Base-by-base conservation (phyloP, 1,140 invertebrate genomes). In the Drosophila rufa region DNA sequence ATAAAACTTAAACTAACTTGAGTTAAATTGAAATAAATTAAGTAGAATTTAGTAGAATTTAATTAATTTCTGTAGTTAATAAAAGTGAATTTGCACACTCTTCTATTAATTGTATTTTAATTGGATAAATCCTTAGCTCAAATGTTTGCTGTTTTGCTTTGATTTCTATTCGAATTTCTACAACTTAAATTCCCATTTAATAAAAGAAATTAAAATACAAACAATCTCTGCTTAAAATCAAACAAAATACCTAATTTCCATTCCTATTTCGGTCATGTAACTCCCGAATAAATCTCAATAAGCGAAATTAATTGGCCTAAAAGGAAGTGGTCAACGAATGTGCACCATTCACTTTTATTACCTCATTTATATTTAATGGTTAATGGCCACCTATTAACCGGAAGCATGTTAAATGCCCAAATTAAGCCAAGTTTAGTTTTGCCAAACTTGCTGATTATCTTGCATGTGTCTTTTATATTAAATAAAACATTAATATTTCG, bases 281-380 rank as follows among this genome's bases (percentile, higher is more conserved):
- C 36, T 40, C 17, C 17, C 33, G 38, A 55, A 55, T 55, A 55
- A 55, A 55, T 55, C 33, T 55, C 53, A 55, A 55, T 55, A 55
- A 55, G 53, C 53, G 12, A 55, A 55, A 55, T 55, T 55, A 40
- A 55, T 55, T 55, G 53, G 53, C 33, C 53, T 14, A 55, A 55
- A 55, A 55, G 53, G 36, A 55, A 55, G 53, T 55, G 53, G 53
- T 55, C 53, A 40, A 55, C 53, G 38, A 55, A 55, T 55, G 53
- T 55, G 33, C 19, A 40, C 53, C 53, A 55, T 55, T 55, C 53
- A 40, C 33, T 55, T 55, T 55, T 55, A 55, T 55, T 55, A 55
- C 53, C 53, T 55, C n/a, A 55, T 55, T 55, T 55, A 55, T 55
- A 55, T 55, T 55, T 55, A 55, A 55, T 55, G 53, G 53, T 55